Conservation (phyloP, 2,797 vertebrate genomes). For the Rhabdophis nuchalis region DNA sequence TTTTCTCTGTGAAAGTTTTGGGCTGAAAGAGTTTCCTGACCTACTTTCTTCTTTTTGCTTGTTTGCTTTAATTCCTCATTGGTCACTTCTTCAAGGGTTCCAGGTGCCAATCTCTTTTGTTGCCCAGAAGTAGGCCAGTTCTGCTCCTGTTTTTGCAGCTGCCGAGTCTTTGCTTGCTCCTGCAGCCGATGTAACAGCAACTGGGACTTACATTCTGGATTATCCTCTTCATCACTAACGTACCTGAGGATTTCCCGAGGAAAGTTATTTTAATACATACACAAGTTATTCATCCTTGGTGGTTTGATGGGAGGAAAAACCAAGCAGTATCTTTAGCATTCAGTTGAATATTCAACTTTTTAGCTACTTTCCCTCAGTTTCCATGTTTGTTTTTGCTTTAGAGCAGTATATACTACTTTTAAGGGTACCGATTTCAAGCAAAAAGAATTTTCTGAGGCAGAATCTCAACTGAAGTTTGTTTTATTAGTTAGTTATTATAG, state of each 20-base stretch:
- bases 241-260: conserved; percentile 63
- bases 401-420: background rate
- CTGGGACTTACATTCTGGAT: conserved; percentile 61
- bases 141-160: conserved; percentile 58
- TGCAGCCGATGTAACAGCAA: conserved; percentile 78
- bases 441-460: background rate
- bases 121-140: background rate
- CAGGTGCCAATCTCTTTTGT: conserved; percentile 32
- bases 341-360: background rate
- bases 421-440: background rate
- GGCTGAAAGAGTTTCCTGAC: fast-evolving
- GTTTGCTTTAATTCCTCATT: background rate
- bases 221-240: conserved; percentile 70
- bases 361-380: background rate
- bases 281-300: background rate
- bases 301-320: background rate
- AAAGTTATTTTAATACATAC: background rate
- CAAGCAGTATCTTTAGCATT: background rate
- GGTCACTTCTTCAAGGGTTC: conserved; percentile 3
- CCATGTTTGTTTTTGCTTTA: background rate
- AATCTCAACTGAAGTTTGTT: background rate
- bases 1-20: background rate
- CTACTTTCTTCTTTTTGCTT: background rate
- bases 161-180: conserved; percentile 76
- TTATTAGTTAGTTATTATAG: background rate